Base-by-base conservation (phyloP, 2,113 vertebrate species). In the Xiphias gladius region DNA sequence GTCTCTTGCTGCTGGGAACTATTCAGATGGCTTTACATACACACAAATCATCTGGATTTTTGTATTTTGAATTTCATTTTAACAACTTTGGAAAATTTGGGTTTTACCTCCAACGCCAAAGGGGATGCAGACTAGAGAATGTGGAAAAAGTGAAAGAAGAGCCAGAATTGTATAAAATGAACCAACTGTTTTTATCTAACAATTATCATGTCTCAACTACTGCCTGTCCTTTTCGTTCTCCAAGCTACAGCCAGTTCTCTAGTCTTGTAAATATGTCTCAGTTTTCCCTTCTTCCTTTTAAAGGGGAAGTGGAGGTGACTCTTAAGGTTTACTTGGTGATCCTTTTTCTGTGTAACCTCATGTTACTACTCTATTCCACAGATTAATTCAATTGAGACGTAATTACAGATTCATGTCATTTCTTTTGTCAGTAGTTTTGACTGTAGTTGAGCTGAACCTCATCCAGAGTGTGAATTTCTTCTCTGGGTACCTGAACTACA, bases 61-160 rank as follows among this genome's bases (percentile, higher is more conserved):
- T 11, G 57, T 66, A 66, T 30, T 76, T 24, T 41, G 19, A 43
- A 46, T 76, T 58, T 67, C 9, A 58, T 32, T 58, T 68, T 8
- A 68, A 67, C 37, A 58, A 35, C 39, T 20, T 32, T 19, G 37
- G 52, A 67, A 76, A 58, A 46, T 24, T 6, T 7, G 5, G 10
- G 19, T 32, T 58, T 67, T n/a, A 30, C 24, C 35, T 67, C 37
- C 28, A 58, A 67, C 17, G 11, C 50, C 5, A 39, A 68, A 48
- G 46, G 17, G 50, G n/a, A 0, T 24, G 64, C 37, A 68, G 65
- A 62, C 17, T 11, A 39, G n/a, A 62, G 19, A 20, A 13, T 50
- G 17, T 26, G 73, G n/a, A 41, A 28, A 39, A 26, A 52, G 20
- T 48, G 24, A 73, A 12, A 19, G 46, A 37, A 13, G 24, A 50